Evolutionary conservation across 2,797 vertebrate genomes (phyloP).

Genomic region (Harpagifer antarcticus): DNA sequence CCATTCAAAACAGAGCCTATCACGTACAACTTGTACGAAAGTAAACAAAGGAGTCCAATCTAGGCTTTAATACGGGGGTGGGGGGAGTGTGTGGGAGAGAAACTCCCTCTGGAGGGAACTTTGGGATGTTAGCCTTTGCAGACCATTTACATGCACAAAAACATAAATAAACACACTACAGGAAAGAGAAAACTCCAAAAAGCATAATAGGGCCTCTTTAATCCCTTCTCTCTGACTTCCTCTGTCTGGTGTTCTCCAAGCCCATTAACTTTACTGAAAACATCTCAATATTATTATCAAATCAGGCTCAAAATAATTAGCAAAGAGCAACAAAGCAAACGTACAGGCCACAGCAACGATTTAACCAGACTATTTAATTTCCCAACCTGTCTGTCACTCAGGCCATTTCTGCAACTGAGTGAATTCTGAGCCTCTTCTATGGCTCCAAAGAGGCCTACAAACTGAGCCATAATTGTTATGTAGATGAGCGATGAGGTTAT

Average conservation of each 20-base stretch:
- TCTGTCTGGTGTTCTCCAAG: not conserved
- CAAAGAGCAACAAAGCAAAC: constrained; percentile 34
- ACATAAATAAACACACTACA: no score
- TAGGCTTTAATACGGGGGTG: no score
- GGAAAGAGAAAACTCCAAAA: no score
- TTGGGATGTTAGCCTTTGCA: no score
- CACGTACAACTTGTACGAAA: no score
- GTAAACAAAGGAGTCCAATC: no score
- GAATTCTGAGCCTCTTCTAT: constrained; percentile 66
- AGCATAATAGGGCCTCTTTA: not conserved
- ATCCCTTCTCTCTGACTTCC: not conserved
- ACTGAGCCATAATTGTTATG: constrained; percentile 77
- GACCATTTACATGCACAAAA: no score
- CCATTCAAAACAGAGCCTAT: no score
- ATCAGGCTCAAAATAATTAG: no score
- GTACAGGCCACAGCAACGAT: constrained; percentile 42
- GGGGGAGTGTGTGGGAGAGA: no score
- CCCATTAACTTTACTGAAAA: not conserved
- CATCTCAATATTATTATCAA: no score
- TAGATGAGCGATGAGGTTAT: constrained; percentile 77
- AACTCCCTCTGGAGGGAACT: no score
- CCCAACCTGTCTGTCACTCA: constrained; percentile 68
- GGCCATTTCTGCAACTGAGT: constrained; percentile 63
- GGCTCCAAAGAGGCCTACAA: constrained; percentile 72
- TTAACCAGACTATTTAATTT: constrained; percentile 61